Evolutionary conservation across 2,113 vertebrate species (phyloP).

Genomic region (Zapus hudsonius): DNA sequence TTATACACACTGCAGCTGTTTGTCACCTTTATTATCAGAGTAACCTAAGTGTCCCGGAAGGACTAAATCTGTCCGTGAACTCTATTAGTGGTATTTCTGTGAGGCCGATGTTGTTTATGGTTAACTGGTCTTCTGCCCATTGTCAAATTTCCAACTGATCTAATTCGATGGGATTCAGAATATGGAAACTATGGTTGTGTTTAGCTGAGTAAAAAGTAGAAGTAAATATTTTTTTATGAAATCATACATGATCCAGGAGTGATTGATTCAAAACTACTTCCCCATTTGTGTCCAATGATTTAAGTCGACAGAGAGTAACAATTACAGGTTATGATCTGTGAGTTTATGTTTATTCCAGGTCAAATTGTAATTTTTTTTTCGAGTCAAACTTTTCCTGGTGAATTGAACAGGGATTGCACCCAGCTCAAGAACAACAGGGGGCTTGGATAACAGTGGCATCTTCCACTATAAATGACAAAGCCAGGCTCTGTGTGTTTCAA

Average conservation of each 20-base stretch:
- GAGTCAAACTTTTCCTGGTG: background rate
- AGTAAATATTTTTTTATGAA: background rate
- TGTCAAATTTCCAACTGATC: background rate
- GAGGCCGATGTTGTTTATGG: background rate
- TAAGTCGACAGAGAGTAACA: background rate
- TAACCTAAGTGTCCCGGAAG: background rate
- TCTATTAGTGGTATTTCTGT: background rate
- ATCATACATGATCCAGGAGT: background rate
- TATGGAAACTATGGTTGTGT: background rate
- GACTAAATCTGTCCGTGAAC: background rate
- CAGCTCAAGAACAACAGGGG: background rate
- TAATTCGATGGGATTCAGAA: background rate
- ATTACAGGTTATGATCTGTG: background rate
- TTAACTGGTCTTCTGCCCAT: background rate
- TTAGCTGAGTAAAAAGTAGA: background rate
- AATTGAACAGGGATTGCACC: background rate
- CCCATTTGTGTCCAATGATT: rapidly evolving
- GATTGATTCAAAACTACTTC: no score
- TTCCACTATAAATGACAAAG: background rate
- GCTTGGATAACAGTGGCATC: background rate
- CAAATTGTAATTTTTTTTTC: background rate
- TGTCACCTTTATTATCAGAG: background rate
- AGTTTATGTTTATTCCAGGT: background rate
- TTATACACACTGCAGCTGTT: background rate
- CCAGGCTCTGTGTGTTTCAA: no score